A percentile compares a stretch with the other conserved stretches of the same genome.
These are phyloP conservation scores for Ariopsis seemanni DNA, from an alignment of 2,113 vertebrate species.

Conservation along the genomic window DNA sequence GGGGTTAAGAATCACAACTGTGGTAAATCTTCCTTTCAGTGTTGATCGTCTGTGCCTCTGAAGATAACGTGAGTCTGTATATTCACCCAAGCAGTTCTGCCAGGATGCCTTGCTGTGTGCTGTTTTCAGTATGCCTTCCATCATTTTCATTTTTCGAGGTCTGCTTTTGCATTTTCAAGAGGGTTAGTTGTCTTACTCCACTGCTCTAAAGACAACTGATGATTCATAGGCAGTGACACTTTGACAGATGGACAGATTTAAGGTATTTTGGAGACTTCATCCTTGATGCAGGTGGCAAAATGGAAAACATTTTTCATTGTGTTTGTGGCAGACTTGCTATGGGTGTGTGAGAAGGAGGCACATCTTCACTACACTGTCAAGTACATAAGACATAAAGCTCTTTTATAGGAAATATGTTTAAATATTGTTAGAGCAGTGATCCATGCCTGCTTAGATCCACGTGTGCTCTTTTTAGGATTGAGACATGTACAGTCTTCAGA, in stretches of 20 bases:
- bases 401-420: slow-evolving; percentile 26
- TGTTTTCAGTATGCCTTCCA: slow-evolving; percentile 39
- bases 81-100: slow-evolving; percentile 39
- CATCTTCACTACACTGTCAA: slow-evolving; percentile 43
- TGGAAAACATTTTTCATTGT: slow-evolving; percentile 56
- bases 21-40: slow-evolving; percentile 9
- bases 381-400: slow-evolving; percentile 32
- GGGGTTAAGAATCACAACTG: background rate
- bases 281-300: slow-evolving; percentile 69
- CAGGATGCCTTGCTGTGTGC: slow-evolving; percentile 31
- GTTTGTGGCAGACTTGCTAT: slow-evolving; percentile 46
- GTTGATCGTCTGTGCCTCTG: slow-evolving; percentile 31
- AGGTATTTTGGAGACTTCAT: slow-evolving; percentile 69
- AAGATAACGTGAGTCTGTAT: slow-evolving; percentile 40
- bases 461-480: slow-evolving; percentile 9
- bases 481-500: slow-evolving; percentile 9
- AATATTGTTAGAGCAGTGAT: slow-evolving; percentile 16
- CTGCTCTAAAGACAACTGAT: slow-evolving; percentile 61
- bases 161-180: slow-evolving; percentile 43
- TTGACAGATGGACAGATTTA: slow-evolving; percentile 79
- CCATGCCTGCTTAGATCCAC: background rate
- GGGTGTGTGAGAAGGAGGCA: slow-evolving; percentile 18
- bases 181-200: slow-evolving; percentile 43
- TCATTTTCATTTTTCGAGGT: slow-evolving; percentile 43
- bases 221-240: slow-evolving; percentile 74